These are phyloP conservation scores for Eretmocerus hayati DNA, from an alignment of 2,888 invertebrate genomes.

Conservation along the genomic window DNA sequence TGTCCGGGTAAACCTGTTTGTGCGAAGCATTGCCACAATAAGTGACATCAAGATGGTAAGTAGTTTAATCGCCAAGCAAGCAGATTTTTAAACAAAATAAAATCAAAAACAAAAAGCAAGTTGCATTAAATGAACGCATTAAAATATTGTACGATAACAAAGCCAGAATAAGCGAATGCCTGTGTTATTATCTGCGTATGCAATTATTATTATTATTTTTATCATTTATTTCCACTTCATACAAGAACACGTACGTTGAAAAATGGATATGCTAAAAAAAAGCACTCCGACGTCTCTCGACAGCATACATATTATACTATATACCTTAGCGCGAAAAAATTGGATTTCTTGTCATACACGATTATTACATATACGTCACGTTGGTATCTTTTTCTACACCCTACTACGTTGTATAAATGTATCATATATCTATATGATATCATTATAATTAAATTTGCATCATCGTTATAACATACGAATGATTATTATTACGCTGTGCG, in stretches of 20 bases:
- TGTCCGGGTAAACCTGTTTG: constrained; percentile 96
- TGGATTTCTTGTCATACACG: neutral
- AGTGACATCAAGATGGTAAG: constrained; percentile 99
- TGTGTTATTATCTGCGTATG: constrained; percentile 6
- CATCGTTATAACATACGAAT: neutral
- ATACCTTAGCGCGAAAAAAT: constrained; percentile 3
- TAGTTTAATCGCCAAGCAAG: constrained; percentile 43
- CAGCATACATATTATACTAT: constrained; percentile 5
- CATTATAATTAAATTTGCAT: neutral
- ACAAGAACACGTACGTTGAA: constrained; percentile 1
- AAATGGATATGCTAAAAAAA: constrained; percentile 3
- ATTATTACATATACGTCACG: neutral
- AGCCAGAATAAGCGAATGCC: constrained; percentile 14
- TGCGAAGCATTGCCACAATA: constrained; percentile 95
- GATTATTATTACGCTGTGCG: neutral
- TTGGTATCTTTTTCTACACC: too few relatives aligned
- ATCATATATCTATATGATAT: neutral
- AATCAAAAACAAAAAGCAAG: constrained; percentile 5
- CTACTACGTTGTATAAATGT: neutral
- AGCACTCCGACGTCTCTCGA: constrained; percentile 18
- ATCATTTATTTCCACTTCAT: neutral
- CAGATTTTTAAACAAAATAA: constrained; percentile 11
- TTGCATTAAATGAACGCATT: constrained; percentile 3
- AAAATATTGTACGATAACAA: constrained; percentile 9
- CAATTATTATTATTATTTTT: neutral